phyloP scores from a whole-genome alignment of 2,113 vertebrate genomes.

The Alouatta palliata region DNA sequence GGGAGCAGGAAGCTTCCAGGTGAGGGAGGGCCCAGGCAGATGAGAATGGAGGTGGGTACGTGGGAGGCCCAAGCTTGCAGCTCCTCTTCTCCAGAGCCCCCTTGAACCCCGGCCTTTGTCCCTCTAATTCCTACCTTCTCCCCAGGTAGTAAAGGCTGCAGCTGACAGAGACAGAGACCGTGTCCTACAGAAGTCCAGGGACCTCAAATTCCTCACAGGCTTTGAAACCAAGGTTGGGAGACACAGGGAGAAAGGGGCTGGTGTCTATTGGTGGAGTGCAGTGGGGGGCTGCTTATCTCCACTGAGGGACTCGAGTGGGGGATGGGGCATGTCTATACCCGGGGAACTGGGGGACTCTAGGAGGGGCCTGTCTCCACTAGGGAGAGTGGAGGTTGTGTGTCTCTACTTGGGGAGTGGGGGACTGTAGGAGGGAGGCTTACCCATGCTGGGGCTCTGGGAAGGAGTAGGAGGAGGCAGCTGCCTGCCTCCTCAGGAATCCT shows the following conservation, averaged over 20 bases:
- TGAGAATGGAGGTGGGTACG: background rate
- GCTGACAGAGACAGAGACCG: constrained; percentile 87
- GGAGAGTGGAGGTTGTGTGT: background rate
- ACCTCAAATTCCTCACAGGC: constrained; percentile 92
- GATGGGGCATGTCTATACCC: background rate
- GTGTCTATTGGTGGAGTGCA: background rate
- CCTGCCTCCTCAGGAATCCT: background rate
- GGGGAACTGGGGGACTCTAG: background rate
- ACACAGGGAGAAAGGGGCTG: background rate
- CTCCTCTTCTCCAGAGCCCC: background rate
- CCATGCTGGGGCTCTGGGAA: background rate
- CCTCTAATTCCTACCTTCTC: background rate
- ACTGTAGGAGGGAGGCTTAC: background rate
- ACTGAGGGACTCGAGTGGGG: background rate
- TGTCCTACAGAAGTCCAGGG: constrained; percentile 91
- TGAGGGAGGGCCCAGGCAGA: background rate
- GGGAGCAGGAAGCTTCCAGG: background rate
- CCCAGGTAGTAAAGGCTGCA: constrained; percentile 91
- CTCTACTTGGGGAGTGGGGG: too few species aligned
- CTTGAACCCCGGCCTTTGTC: background rate
- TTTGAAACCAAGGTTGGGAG: constrained; percentile 91
- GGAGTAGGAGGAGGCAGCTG: too few species aligned
- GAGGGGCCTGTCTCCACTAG: background rate
- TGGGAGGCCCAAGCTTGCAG: background rate
- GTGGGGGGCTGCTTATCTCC: background rate